Conservation (phyloP, 2,888 invertebrate species). For the Tanypteryx hageni region DNA sequence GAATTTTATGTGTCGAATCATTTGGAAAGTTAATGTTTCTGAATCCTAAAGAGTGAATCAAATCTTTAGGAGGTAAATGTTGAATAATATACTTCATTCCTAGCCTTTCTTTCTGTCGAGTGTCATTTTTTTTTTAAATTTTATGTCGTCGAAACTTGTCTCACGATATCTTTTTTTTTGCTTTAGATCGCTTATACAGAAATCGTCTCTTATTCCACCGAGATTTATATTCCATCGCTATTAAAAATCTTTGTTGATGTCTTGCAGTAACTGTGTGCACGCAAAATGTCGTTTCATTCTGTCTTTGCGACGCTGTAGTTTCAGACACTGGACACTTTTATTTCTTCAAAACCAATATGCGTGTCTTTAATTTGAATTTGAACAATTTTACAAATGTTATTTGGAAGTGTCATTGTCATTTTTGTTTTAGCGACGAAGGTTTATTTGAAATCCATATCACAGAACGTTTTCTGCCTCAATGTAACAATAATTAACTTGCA, state of each 20-base stretch:
- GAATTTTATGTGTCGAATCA: background rate
- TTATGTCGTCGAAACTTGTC: background rate
- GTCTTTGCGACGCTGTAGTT: no score
- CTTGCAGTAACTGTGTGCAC: background rate
- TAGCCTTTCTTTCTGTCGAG: background rate
- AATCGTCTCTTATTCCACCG: background rate
- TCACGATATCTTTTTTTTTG: background rate
- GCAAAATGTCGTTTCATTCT: background rate
- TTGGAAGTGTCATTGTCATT: no score
- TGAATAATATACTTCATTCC: background rate
- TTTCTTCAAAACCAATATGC: no score
- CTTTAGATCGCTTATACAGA: background rate
- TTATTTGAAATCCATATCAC: no score
- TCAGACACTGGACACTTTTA: no score
- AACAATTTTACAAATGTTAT: no score
- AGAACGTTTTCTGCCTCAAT: no score
- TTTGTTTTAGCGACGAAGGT: no score
- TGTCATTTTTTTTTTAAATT: background rate
- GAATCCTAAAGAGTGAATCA: background rate
- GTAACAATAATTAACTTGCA: no score
- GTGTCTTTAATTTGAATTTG: no score
- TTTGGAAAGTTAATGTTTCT: background rate
- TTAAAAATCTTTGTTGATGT: background rate
- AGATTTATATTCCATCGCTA: background rate
- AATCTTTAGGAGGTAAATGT: background rate